These are phyloP conservation scores for Lemur catta DNA, from an alignment of 2,797 vertebrate genomes.

Conservation along the genomic window DNA sequence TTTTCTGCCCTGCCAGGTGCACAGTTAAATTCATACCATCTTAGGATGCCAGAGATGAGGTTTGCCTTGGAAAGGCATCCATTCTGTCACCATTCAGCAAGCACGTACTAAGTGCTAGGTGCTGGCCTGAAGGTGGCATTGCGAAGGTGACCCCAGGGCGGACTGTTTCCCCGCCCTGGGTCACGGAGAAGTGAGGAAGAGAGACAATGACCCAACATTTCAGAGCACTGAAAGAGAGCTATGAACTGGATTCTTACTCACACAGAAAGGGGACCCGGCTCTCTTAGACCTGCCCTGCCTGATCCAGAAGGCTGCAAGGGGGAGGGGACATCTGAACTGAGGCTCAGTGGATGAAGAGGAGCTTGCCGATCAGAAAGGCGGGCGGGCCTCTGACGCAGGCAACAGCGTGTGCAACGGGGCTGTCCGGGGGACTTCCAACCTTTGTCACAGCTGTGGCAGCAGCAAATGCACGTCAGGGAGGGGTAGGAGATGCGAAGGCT, in stretches of 20 bases:
- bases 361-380: not conserved
- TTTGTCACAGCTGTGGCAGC: rapidly evolving
- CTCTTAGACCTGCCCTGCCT: not conserved
- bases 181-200: not conserved
- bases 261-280: rapidly evolving
- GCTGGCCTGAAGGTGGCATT: not conserved
- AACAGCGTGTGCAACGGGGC: rapidly evolving
- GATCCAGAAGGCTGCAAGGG: not conserved
- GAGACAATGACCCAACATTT: not conserved
- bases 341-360: not conserved
- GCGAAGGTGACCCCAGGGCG: not conserved
- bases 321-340: not conserved
- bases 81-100: not conserved
- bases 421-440: not conserved
- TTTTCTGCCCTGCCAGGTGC: not conserved
- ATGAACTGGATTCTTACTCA: not conserved
- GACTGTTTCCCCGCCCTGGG: not conserved
- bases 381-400: not conserved
- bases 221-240: not conserved
- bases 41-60: not conserved
- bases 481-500: too few relatives aligned
- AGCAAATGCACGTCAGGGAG: rapidly evolving
- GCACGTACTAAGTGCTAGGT: not conserved
- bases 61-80: not conserved
- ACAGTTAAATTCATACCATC: not conserved